phyloP scores from a whole-genome alignment of 1,140 invertebrate genomes.

The Nasonia vitripennis region DNA sequence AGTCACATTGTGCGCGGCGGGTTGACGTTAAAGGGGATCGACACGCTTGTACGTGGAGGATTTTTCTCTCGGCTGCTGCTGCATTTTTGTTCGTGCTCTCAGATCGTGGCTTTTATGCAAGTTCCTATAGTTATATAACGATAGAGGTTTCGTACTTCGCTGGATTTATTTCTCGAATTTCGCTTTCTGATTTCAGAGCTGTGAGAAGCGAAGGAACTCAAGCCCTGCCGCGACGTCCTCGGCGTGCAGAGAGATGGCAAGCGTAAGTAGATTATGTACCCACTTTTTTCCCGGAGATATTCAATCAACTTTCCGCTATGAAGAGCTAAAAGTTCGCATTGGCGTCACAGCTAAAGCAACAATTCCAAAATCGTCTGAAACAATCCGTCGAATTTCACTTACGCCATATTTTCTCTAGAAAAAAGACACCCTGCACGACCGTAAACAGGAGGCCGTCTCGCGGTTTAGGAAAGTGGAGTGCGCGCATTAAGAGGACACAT shows the following conservation, averaged over 20 bases:
- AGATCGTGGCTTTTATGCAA: no score
- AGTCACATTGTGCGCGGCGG: background rate
- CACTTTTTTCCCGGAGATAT: background rate
- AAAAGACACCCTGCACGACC: background rate
- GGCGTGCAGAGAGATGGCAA: background rate
- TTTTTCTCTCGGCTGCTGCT: background rate
- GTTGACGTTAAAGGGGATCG: background rate
- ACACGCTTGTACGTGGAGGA: background rate
- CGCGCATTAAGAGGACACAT: background rate
- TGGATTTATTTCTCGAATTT: background rate
- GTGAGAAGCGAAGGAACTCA: background rate
- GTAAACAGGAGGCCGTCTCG: background rate
- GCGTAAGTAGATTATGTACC: constrained; percentile 8
- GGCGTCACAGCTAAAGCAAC: no score
- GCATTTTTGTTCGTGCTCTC: background rate
- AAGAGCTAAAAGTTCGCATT: no score
- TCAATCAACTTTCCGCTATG: no score
- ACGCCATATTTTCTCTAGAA: background rate
- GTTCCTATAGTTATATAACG: no score
- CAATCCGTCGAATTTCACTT: background rate
- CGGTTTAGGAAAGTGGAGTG: background rate
- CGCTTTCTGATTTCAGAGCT: constrained; percentile 16
- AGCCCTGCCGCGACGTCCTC: no score
- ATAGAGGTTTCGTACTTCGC: no score
- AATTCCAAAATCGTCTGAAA: no score